phyloP scores from a whole-genome alignment of 2,797 vertebrate species.

The Tapera naevia region DNA sequence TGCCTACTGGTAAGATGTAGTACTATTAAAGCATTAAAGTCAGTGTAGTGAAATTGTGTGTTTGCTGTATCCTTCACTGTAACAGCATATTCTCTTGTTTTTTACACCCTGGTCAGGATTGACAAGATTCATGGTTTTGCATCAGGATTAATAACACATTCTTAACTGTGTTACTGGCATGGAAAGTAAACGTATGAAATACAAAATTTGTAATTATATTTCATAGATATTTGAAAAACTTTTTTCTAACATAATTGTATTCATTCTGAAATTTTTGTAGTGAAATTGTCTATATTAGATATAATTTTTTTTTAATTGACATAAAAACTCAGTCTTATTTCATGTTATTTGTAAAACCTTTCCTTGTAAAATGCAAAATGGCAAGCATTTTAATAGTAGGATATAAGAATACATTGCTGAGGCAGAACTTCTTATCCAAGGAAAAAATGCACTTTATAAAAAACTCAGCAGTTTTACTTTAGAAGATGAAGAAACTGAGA shows the following conservation, averaged over 20 bases:
- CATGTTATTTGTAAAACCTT: neutral
- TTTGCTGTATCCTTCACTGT: neutral
- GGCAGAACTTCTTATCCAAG: neutral
- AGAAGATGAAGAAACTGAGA: neutral
- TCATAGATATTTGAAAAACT: neutral
- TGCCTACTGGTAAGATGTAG: constrained; percentile 77
- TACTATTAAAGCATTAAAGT: constrained; percentile 65
- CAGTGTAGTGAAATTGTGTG: neutral
- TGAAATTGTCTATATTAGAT: neutral
- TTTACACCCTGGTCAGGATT: neutral
- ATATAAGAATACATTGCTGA: neutral
- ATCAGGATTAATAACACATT: neutral
- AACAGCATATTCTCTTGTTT: neutral
- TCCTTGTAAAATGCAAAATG: neutral
- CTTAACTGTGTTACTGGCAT: neutral
- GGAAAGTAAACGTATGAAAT: neutral
- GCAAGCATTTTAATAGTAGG: neutral
- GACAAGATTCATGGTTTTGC: neutral
- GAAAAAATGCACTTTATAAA: neutral
- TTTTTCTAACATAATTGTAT: neutral
- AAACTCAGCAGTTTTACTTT: neutral
- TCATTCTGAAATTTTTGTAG: neutral
- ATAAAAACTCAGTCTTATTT: neutral
- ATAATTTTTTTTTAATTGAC: neutral
- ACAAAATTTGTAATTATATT: neutral